Percentiles rank a stretch among this genome's conserved stretches.
phyloP scores from a whole-genome alignment of 92 coral and sea anemone genomes.

The Porites rus region DNA sequence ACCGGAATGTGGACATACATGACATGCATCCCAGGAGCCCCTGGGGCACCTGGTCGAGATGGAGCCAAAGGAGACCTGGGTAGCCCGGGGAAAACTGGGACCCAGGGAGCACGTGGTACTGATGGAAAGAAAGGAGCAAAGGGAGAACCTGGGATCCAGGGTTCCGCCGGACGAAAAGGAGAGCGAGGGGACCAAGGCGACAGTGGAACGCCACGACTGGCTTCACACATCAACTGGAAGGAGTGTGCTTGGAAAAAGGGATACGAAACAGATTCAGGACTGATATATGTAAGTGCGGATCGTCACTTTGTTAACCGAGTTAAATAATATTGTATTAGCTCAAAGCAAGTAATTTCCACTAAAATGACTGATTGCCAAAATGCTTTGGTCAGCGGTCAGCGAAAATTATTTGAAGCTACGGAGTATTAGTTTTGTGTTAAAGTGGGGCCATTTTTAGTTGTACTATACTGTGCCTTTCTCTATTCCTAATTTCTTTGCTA shows the following conservation, averaged over 20 bases:
- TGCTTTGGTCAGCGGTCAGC: too few relatives aligned
- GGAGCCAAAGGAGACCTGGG: slow-evolving; percentile 48
- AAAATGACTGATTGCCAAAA: too few relatives aligned
- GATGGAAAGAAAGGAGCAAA: slow-evolving; percentile 3
- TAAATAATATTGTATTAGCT: too few relatives aligned
- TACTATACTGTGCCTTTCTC: too few relatives aligned
- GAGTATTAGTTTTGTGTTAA: too few relatives aligned
- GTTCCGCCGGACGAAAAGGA: slow-evolving; percentile 40
- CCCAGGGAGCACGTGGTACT: neutral
- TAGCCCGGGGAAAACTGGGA: slow-evolving; percentile 25
- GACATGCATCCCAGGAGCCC: slow-evolving; percentile 10
- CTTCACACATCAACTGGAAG: slow-evolving; percentile 58
- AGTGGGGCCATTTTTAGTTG: too few relatives aligned
- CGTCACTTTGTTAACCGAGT: too few relatives aligned
- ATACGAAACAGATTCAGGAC: slow-evolving; percentile 5
- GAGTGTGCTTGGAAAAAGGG: slow-evolving; percentile 56
- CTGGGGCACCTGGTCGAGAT: neutral
- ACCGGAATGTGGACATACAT: slow-evolving; percentile 25
- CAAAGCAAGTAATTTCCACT: too few relatives aligned
- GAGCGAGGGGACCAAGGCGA: slow-evolving; percentile 29
- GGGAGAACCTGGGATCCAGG: slow-evolving; percentile 45
- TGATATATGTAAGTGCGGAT: neutral
- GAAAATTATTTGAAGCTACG: too few relatives aligned
- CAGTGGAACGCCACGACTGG: slow-evolving; percentile 27
- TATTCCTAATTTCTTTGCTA: too few relatives aligned